These are phyloP conservation scores for Lota lota DNA, from an alignment of 2,113 vertebrate genomes.

Conservation along the genomic window DNA sequence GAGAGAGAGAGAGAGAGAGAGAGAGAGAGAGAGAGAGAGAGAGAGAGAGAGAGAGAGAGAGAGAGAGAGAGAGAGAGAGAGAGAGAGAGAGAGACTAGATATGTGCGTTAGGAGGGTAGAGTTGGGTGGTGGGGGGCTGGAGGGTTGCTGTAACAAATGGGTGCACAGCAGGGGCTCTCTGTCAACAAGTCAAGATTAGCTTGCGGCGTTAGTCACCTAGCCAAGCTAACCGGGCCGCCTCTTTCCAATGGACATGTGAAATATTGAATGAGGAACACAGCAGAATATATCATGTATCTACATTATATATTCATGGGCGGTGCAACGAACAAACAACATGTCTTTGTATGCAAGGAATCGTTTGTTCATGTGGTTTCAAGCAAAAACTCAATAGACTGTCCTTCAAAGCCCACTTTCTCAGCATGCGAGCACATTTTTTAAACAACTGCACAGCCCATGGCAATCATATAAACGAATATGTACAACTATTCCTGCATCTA, in stretches of 20 bases:
- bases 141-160: constrained; percentile 19
- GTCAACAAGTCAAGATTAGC: constrained; percentile 29
- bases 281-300: too few relatives aligned
- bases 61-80: too few relatives aligned
- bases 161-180: constrained; percentile 1
- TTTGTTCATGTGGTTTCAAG: background rate
- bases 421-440: constrained; percentile 8
- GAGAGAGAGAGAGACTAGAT: constrained; percentile 3
- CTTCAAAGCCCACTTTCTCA: constrained; percentile 34
- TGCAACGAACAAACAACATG: constrained; percentile 1
- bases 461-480: too few relatives aligned
- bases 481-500: too few relatives aligned
- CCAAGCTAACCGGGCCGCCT: constrained; percentile 54
- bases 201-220: constrained; percentile 42
- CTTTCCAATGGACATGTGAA: constrained; percentile 6
- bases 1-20: constrained; percentile 22
- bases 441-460: background rate
- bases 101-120: too few relatives aligned
- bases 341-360: constrained; percentile 13
- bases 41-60: too few relatives aligned
- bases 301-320: background rate
- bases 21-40: constrained; percentile 29
- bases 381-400: constrained; percentile 43
- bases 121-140: constrained; percentile 6
- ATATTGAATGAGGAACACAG: too few relatives aligned